phyloP scores from a whole-genome alignment of 2,113 vertebrate genomes.

The Lathamus discolor region DNA sequence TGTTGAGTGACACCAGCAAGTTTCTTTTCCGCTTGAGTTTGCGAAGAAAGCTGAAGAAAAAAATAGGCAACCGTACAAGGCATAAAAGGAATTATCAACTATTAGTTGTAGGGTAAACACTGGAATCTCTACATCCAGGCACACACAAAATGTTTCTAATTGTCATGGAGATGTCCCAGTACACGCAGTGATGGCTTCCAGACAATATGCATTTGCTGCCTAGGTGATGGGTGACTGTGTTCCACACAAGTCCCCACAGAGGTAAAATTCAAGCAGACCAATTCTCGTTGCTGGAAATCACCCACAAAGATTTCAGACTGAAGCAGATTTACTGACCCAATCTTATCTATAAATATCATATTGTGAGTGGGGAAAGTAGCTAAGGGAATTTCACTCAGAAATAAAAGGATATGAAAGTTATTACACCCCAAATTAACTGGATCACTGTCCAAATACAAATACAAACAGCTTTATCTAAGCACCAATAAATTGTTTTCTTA shows the following conservation, averaged over 20 bases:
- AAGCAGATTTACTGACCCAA: background rate
- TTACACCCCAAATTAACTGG: background rate
- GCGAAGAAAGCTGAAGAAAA: background rate
- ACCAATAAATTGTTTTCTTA: background rate
- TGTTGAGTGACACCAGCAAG: background rate
- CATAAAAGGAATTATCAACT: background rate
- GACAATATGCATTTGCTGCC: background rate
- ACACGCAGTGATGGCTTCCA: background rate
- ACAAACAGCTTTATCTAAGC: background rate
- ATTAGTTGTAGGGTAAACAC: background rate
- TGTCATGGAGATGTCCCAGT: background rate
- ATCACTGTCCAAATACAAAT: background rate
- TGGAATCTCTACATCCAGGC: background rate
- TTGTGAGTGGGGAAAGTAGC: background rate
- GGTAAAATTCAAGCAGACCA: background rate
- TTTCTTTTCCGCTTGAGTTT: background rate
- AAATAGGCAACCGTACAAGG: background rate
- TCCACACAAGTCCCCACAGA: fast-evolving
- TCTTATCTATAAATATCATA: background rate
- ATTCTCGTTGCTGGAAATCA: fast-evolving
- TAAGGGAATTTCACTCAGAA: background rate
- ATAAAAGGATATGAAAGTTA: background rate
- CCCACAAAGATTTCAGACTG: background rate
- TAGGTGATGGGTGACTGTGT: background rate
- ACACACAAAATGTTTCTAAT: background rate